Evolutionary conservation across 1,140 invertebrate genomes (phyloP).

Genomic region (Delia radicum): DNA sequence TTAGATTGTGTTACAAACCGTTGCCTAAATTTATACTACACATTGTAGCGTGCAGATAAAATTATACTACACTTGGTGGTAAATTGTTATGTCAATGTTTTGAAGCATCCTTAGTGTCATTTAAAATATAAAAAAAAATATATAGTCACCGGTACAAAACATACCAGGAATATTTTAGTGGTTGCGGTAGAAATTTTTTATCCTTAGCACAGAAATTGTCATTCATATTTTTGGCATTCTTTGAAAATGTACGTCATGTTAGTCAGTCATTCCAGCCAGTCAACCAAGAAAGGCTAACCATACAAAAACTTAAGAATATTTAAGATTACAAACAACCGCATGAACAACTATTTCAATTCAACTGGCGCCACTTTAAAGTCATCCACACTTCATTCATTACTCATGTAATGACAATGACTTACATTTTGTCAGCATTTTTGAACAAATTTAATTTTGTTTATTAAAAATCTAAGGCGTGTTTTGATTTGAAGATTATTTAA

Average conservation of each 20-base stretch:
- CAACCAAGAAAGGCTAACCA: neutral
- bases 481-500: neutral
- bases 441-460: slow-evolving; percentile 11
- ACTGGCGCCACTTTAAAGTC: slow-evolving; percentile 22
- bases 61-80: neutral
- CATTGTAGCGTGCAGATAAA: neutral
- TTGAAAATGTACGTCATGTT: slow-evolving; percentile 5
- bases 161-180: slow-evolving; percentile 12
- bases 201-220: neutral
- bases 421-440: slow-evolving; percentile 14
- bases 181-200: slow-evolving; percentile 19
- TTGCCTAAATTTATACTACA: no score
- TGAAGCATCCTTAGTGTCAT: slow-evolving; percentile 15
- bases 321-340: neutral
- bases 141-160: neutral
- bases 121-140: neutral
- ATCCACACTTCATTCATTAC: slow-evolving; percentile 21
- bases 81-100: neutral
- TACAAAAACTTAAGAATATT: neutral
- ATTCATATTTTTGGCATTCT: slow-evolving; percentile 15
- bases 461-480: slow-evolving; percentile 10
- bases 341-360: neutral
- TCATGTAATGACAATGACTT: slow-evolving; percentile 20
- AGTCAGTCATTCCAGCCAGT: neutral
- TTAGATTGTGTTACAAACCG: no score